Conservation (phyloP, 2,797 vertebrate genomes). For the Hozukius guyotensis region DNA sequence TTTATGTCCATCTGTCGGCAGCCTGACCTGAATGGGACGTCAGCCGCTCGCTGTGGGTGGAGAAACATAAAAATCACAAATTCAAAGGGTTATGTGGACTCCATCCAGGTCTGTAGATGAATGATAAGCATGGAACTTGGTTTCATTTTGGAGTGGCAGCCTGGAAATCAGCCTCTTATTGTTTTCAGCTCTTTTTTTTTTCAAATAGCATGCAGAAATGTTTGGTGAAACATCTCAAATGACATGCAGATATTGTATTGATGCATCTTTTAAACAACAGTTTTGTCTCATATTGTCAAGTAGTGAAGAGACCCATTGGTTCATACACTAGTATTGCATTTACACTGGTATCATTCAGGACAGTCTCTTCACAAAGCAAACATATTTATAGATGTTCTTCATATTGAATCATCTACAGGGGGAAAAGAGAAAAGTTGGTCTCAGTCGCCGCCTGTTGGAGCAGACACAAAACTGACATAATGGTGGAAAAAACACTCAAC, state of each 20-base stretch:
- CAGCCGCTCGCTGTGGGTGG: not conserved
- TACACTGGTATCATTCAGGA: not conserved
- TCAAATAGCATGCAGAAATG: not conserved
- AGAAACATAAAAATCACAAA: conserved; percentile 38
- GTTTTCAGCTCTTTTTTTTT: not conserved
- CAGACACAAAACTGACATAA: not conserved
- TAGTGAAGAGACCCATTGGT: not conserved
- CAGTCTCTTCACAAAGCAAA: not conserved
- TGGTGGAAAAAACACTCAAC: conserved; percentile 36
- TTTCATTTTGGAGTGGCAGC: not conserved
- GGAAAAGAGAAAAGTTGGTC: not conserved
- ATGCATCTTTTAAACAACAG: not conserved
- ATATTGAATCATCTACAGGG: not conserved
- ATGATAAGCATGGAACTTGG: conserved; percentile 9
- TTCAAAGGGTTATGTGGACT: conserved; percentile 16
- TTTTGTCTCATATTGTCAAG: not conserved
- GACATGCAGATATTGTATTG: not conserved
- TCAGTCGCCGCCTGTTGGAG: conserved; percentile 35
- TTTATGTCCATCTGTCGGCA: conserved; percentile 62
- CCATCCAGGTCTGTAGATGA: conserved; percentile 24
- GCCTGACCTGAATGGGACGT: conserved; percentile 20
- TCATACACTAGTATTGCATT: not conserved
- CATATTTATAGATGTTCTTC: not conserved
- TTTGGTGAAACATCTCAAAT: not conserved
- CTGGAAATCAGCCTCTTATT: conserved; percentile 5